A percentile compares a stretch with the other conserved stretches of the same genome.
These are phyloP conservation scores for Carapus acus DNA, from an alignment of 2,797 vertebrate genomes.

Conservation along the genomic window DNA sequence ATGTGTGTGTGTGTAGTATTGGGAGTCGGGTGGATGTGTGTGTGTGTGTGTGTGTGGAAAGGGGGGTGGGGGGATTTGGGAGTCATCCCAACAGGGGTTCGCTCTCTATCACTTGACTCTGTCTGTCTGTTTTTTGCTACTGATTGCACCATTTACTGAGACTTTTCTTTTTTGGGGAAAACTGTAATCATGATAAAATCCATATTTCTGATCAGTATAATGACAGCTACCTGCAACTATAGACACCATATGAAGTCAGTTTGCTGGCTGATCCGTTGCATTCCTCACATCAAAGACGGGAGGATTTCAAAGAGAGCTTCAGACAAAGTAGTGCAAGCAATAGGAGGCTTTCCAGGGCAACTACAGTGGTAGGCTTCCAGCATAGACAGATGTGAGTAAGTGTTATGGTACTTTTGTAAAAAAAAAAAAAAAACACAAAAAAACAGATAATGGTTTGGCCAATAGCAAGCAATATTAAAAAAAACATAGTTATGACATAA, in stretches of 20 bases:
- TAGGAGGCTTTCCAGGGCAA: constrained; percentile 22
- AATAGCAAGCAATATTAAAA: constrained; percentile 9
- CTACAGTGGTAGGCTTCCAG: constrained; percentile 17
- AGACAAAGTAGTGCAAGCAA: constrained; percentile 25
- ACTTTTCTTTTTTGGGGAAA: constrained; percentile 18
- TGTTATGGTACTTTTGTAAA: no score
- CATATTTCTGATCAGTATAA: constrained; percentile 33
- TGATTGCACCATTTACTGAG: constrained; percentile 18
- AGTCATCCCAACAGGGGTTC: constrained; percentile 13
- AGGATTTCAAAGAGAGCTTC: constrained; percentile 35
- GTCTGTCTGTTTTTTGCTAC: constrained; percentile 32
- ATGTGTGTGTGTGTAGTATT: not conserved
- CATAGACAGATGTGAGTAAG: constrained; percentile 18
- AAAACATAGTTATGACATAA: not conserved
- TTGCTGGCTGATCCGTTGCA: constrained; percentile 40
- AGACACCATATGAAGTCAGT: constrained; percentile 34
- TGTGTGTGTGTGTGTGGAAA: constrained; percentile 2
- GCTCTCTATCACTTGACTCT: constrained; percentile 38
- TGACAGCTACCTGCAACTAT: constrained; percentile 19
- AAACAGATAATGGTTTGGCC: no score
- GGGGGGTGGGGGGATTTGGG: not conserved
- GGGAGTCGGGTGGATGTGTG: not conserved
- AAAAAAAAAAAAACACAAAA: no score
- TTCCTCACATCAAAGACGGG: constrained; percentile 44
- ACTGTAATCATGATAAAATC: constrained; percentile 30